phyloP scores from a whole-genome alignment of 2,113 vertebrate genomes.

The Coptodon bakossiorum region DNA sequence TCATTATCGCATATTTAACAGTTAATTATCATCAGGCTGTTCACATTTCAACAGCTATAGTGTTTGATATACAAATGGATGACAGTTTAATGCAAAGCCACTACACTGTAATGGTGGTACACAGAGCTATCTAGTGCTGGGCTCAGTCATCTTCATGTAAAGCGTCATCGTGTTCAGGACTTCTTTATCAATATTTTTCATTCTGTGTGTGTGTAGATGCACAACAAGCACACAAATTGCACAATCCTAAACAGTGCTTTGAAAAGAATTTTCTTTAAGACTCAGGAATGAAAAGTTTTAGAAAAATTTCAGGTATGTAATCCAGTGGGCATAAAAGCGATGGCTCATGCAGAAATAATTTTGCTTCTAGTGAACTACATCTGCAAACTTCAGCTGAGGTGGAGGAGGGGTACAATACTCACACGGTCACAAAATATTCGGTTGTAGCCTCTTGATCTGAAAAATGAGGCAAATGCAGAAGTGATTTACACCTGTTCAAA shows the following conservation, averaged over 20 bases:
- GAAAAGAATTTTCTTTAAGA: neutral
- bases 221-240: neutral
- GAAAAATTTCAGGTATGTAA: neutral
- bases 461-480: neutral
- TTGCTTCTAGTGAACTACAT: neutral
- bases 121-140: neutral
- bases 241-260: neutral
- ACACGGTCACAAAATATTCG: neutral
- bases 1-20: conserved; percentile 17
- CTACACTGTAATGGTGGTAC: neutral
- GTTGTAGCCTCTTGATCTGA: neutral
- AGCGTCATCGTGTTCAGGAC: neutral
- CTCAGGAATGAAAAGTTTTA: neutral
- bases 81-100: neutral
- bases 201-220: neutral
- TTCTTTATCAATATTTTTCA: neutral
- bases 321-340: neutral
- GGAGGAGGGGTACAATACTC: neutral
- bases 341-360: neutral
- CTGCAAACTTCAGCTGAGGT: neutral
- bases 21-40: neutral
- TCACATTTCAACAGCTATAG: neutral
- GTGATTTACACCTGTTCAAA: neutral
- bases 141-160: neutral
- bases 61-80: neutral